Evolutionary conservation across 2,888 invertebrate species (phyloP), one percentile per base, ranked within the genome.

Genomic region (Rhorus exstirpatorius): DNA sequence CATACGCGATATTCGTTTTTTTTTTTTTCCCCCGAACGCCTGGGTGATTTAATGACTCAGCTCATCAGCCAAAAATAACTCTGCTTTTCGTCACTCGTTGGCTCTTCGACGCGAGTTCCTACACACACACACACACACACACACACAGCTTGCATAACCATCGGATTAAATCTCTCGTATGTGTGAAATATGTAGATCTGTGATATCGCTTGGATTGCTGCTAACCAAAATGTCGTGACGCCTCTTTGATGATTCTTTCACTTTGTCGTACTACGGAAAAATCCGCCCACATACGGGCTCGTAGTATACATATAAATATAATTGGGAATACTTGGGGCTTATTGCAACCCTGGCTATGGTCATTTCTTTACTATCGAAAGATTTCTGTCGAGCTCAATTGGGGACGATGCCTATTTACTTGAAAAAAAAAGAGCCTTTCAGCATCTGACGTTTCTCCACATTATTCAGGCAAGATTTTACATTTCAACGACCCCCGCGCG

Each of bases 31-130:
- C 24, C 10, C 14, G 31, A 58, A 58, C 17, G 24, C 53, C 53
- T 38, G n/a, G 38, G 24, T 38, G 41, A 67, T 38, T 53, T n/a
- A 68, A 53, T 38, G 19, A 51, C 21, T 14, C 53, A 17, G 35
- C 24, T 68, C 35, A 21, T 10, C 53, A 35, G 21, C 68, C 53
- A 68, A 10, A 53, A 68, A 68, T 68, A 68, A 14, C 53, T 41
- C 21, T 14, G 14, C 35, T 65, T 4, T 17, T 65, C 35, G 35
- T 68, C 41, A 17, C 7, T 51, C 8, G 7, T 19, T 17, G 1
- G n/a, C 8, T 51, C 31, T 35, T 21, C 26, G n/a, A n/a, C 14
- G 21, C 38, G 10, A 8, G 38, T 31, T 31, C 6, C 31, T 31
- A 31, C 6, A 31, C 31, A 10, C 8, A 1, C 38, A 4, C 6